A percentile compares a stretch with the other conserved stretches of the same genome.
Conservation (phyloP, 2,113 vertebrate genomes). For the Dinomys branickii region DNA sequence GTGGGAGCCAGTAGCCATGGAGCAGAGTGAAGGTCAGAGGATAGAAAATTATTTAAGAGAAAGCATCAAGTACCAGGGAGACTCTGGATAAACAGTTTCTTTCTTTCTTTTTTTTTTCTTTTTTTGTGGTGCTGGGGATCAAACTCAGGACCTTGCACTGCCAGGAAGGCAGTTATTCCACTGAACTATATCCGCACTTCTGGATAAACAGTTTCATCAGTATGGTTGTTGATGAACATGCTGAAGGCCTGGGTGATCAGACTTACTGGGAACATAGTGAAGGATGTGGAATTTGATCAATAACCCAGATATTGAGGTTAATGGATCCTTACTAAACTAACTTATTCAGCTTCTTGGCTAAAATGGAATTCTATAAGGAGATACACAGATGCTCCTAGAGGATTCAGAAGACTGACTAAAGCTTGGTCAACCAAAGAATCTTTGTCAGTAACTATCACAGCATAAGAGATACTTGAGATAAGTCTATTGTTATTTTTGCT, state of each 20-base stretch:
- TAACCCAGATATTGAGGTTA: background rate
- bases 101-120: too few species aligned
- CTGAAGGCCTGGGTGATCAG: background rate
- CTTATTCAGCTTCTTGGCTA: too few species aligned
- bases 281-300: background rate
- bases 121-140: too few species aligned
- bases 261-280: background rate
- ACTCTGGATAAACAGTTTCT: background rate
- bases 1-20: background rate
- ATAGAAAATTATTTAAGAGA: background rate
- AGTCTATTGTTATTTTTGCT: background rate
- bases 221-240: background rate
- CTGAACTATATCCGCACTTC: too few species aligned
- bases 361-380: too few species aligned
- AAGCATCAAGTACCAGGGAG: background rate
- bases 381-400: too few species aligned
- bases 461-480: background rate
- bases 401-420: too few species aligned
- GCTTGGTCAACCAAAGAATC: too few species aligned
- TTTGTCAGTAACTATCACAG: too few species aligned
- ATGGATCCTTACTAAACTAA: background rate
- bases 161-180: too few species aligned
- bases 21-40: background rate
- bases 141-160: too few species aligned
- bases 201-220: background rate